Percentiles rank a stretch among this genome's conserved stretches.
Conservation (phyloP, 2,797 vertebrate genomes). For the Pyrocephalus nanus region DNA sequence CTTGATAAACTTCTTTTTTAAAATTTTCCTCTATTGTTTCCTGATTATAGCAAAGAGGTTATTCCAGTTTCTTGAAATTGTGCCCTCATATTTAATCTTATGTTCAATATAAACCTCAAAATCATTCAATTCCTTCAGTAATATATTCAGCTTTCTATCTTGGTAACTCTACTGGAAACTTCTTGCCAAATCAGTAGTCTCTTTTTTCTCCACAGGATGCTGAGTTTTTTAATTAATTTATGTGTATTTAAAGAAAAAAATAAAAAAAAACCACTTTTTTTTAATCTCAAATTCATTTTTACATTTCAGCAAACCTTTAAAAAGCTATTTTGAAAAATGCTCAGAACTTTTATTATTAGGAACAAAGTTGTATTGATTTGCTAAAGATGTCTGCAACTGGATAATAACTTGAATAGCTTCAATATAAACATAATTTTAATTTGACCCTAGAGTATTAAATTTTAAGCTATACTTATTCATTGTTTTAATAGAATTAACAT, state of each 20-base stretch:
- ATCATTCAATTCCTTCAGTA: not conserved
- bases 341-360: not conserved
- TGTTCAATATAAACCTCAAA: not conserved
- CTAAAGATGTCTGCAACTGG: not conserved
- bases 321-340: not conserved
- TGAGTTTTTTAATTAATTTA: not conserved
- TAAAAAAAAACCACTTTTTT: not conserved
- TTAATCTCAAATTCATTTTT: not conserved
- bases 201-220: not conserved
- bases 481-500: not conserved
- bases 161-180: not conserved
- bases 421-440: not conserved
- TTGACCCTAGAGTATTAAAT: not conserved
- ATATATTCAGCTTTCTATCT: not conserved
- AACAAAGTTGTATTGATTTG: not conserved
- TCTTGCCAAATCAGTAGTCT: not conserved
- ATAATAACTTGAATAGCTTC: not conserved
- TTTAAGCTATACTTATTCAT: not conserved
- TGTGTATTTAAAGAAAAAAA: not conserved
- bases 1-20: not conserved
- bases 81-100: not conserved
- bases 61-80: not conserved
- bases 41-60: not conserved
- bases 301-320: not conserved
- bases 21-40: not conserved